phyloP scores from a whole-genome alignment of 1,140 invertebrate species.

The Drosophila pectinifera region DNA sequence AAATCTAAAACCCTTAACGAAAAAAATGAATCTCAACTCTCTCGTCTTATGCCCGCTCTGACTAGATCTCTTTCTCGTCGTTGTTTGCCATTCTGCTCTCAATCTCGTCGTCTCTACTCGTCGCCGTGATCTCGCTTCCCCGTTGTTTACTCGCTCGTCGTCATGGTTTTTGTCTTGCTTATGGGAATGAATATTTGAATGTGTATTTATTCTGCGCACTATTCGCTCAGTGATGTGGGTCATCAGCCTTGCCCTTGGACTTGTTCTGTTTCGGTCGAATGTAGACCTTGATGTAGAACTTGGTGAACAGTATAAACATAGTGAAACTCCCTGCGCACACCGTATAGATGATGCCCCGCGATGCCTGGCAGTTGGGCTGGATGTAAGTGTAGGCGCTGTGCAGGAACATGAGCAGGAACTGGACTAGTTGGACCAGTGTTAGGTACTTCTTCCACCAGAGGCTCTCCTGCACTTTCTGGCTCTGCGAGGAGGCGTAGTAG shows the following conservation, averaged over 20 bases:
- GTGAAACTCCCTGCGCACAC: conserved; percentile 5
- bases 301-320: conserved; percentile 16
- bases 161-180: too few species aligned
- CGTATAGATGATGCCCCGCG: conserved; percentile 85
- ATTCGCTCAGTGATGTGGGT: background rate
- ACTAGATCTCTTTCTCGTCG: too few species aligned
- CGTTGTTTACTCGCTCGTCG: too few species aligned
- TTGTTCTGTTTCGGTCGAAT: conserved; percentile 66
- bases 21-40: too few species aligned
- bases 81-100: too few species aligned
- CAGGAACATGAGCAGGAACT: conserved; percentile 29
- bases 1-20: too few species aligned
- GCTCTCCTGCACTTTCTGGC: conserved; percentile 2
- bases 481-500: conserved; percentile 28
- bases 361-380: conserved; percentile 56
- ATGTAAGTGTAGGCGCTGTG: conserved; percentile 86
- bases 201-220: too few species aligned
- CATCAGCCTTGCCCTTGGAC: conserved; percentile 3
- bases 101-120: too few species aligned
- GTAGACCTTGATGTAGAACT: conserved; percentile 13
- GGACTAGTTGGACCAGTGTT: conserved; percentile 21
- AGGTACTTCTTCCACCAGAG: conserved; percentile 46
- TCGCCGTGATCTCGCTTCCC: too few species aligned
- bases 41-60: too few species aligned
- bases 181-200: too few species aligned